A percentile compares a stretch with the other conserved stretches of the same genome.
Evolutionary conservation across 2,797 vertebrate species (phyloP).

Genomic region (Pyrocephalus nanus): DNA sequence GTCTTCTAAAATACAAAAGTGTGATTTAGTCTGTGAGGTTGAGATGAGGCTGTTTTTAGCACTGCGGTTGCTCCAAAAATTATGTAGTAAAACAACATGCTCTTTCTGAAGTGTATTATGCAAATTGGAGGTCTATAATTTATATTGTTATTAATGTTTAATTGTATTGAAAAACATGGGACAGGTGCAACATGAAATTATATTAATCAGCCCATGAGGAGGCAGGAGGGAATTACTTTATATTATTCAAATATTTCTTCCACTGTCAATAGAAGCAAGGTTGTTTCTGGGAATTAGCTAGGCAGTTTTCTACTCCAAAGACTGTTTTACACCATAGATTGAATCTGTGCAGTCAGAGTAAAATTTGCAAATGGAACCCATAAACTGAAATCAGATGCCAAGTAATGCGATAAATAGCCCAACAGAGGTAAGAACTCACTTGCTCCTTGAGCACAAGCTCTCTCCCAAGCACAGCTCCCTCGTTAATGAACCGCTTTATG

Average conservation of each 20-base stretch:
- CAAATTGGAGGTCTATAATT: conserved; percentile 14
- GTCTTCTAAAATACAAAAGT: not conserved
- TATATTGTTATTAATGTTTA: not conserved
- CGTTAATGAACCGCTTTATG: not conserved
- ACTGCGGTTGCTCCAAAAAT: not conserved
- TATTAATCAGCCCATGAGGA: not conserved
- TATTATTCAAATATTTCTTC: not conserved
- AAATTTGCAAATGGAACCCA: not conserved
- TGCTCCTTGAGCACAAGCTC: not conserved
- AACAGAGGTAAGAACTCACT: not conserved
- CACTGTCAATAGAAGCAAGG: not conserved
- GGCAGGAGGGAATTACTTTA: not conserved
- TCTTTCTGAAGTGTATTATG: conserved; percentile 11
- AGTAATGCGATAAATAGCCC: not conserved
- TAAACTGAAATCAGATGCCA: not conserved
- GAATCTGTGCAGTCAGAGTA: not conserved
- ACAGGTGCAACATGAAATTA: not conserved
- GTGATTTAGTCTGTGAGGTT: rapidly evolving
- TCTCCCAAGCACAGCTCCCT: not conserved
- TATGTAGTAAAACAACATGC: not conserved
- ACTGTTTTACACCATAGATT: not conserved
- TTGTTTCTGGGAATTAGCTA: not conserved
- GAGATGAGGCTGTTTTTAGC: not conserved
- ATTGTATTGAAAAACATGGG: not conserved
- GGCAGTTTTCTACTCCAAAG: not conserved